phyloP scores from a whole-genome alignment of 2,888 invertebrate species.

The Drosophila dives region DNA sequence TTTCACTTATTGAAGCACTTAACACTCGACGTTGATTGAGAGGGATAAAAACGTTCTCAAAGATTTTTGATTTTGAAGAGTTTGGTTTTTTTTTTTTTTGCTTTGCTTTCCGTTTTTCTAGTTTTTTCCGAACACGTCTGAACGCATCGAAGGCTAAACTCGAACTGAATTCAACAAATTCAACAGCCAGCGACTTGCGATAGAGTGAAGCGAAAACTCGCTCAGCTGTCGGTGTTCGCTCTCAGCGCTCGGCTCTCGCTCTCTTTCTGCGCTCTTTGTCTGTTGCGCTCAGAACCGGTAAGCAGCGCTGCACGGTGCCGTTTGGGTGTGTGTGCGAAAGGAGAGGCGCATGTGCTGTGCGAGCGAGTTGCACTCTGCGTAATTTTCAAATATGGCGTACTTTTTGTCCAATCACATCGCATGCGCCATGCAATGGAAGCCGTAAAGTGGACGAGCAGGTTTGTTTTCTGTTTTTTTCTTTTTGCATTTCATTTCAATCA shows the following conservation, averaged over 20 bases:
- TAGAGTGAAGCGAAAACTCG: slow-evolving; percentile 54
- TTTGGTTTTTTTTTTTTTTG: neutral
- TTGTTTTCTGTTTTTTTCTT: slow-evolving; percentile 17
- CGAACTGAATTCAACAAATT: slow-evolving; percentile 80
- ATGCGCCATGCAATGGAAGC: slow-evolving; percentile 83
- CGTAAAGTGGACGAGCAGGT: slow-evolving; percentile 61
- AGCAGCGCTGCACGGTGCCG: slow-evolving; percentile 43
- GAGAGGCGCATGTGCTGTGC: slow-evolving; percentile 44
- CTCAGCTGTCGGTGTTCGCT: slow-evolving; percentile 30
- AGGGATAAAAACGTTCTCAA: slow-evolving; percentile 35
- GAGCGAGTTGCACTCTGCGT: slow-evolving; percentile 69
- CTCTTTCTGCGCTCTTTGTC: slow-evolving; percentile 21
- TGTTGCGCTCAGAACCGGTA: slow-evolving; percentile 63
- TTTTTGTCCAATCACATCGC: slow-evolving; percentile 84
- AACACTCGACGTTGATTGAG: slow-evolving; percentile 33
- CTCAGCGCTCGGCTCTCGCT: slow-evolving; percentile 9
- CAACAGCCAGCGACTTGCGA: slow-evolving; percentile 46
- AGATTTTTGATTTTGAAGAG: slow-evolving; percentile 24
- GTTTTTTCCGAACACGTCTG: slow-evolving; percentile 82
- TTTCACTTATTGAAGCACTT: slow-evolving; percentile 46
- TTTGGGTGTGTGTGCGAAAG: slow-evolving; percentile 39
- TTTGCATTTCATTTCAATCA: slow-evolving; percentile 13
- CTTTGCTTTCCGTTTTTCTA: slow-evolving; percentile 46
- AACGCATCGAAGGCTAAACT: slow-evolving; percentile 83
- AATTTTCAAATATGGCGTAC: slow-evolving; percentile 85